Evolutionary conservation across 1,140 invertebrate species (phyloP).

Genomic region (Drosophila littoralis): DNA sequence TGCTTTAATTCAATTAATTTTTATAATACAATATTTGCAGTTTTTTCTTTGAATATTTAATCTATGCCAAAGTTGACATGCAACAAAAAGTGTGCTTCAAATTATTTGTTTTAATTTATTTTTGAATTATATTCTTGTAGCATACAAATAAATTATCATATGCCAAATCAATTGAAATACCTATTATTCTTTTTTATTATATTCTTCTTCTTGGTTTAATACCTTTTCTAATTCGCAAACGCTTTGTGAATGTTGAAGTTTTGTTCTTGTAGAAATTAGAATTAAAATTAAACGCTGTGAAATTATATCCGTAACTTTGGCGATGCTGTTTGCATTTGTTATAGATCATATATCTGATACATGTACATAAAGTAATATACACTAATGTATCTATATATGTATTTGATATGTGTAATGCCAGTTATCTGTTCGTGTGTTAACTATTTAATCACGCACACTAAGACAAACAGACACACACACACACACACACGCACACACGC

Average conservation of each 20-base stretch:
- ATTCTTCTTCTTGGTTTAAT: constrained; percentile 37
- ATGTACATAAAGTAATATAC: too few species aligned
- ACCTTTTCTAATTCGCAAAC: constrained; percentile 73
- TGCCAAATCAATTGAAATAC: constrained; percentile 58
- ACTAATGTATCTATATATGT: constrained; percentile 1
- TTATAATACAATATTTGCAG: constrained; percentile 46
- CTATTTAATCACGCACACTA: constrained; percentile 26
- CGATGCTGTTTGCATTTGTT: constrained; percentile 42
- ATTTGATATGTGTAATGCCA: neutral
- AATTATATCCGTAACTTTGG: constrained; percentile 72
- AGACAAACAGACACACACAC: constrained; percentile 24
- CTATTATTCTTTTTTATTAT: constrained; percentile 6
- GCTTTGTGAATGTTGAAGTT: constrained; percentile 25
- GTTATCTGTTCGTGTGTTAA: constrained; percentile 15
- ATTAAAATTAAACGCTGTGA: constrained; percentile 60
- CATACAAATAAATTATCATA: constrained; percentile 54
- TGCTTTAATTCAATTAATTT: constrained; percentile 39
- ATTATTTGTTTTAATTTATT: neutral
- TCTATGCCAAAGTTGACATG: too few species aligned
- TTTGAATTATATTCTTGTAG: neutral
- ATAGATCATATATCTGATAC: neutral
- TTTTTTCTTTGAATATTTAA: neutral
- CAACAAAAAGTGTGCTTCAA: too few species aligned
- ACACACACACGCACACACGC: constrained; percentile 28
- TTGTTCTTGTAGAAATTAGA: constrained; percentile 52